These are phyloP conservation scores for Trichopria drosophilae DNA, from an alignment of 2,888 invertebrate species.

Conservation along the genomic window DNA sequence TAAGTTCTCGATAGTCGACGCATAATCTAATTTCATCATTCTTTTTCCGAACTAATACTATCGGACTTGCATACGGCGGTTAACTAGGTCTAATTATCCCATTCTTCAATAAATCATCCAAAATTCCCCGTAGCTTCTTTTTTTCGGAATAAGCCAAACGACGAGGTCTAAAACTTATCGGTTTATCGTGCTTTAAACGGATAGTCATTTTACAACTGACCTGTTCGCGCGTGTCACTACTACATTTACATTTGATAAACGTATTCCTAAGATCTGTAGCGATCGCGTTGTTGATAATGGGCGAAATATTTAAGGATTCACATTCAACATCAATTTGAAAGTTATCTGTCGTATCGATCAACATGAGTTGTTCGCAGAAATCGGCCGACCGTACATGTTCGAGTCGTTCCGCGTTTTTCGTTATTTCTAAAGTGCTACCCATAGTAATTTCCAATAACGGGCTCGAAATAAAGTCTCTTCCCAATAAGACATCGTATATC, in stretches of 20 bases:
- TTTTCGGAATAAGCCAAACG: constrained; percentile 13
- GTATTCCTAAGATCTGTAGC: too few relatives aligned
- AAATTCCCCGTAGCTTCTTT: constrained; percentile 7
- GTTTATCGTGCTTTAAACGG: constrained; percentile 15
- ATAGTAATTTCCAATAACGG: too few relatives aligned
- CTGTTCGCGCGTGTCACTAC: too few relatives aligned
- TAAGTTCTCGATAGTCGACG: constrained; percentile 20
- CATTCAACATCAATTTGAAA: too few relatives aligned
- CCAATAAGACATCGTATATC: too few relatives aligned
- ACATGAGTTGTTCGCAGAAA: not conserved
- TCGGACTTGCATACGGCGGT: constrained; percentile 19
- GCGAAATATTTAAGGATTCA: too few relatives aligned
- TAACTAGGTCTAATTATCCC: constrained; percentile 13
- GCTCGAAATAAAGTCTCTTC: too few relatives aligned
- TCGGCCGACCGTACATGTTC: not conserved
- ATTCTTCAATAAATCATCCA: constrained; percentile 6
- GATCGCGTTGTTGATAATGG: too few relatives aligned
- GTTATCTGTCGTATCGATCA: too few relatives aligned
- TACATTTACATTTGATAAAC: too few relatives aligned
- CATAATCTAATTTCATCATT: constrained; percentile 19
- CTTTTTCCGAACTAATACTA: constrained; percentile 19
- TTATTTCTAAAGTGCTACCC: too few relatives aligned
- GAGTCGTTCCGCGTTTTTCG: too few relatives aligned
- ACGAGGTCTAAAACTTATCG: constrained; percentile 21
- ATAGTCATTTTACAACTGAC: constrained; percentile 13